These are phyloP conservation scores for Aethes cnicana DNA, from an alignment of 2,888 invertebrate genomes.

Conservation along the genomic window DNA sequence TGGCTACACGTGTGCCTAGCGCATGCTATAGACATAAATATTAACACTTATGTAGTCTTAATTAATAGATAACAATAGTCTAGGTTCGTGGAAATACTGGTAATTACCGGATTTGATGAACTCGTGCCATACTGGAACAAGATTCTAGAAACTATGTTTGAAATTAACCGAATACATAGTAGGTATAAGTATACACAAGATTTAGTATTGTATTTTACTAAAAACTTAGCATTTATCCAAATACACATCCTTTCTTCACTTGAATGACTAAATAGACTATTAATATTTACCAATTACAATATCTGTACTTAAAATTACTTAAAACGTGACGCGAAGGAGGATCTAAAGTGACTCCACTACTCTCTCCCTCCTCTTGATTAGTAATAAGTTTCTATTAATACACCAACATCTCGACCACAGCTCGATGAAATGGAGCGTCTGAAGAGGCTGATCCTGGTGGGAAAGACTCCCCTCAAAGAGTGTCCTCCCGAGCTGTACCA, in stretches of 20 bases:
- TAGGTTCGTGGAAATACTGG: constrained; percentile 5
- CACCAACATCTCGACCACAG: constrained; percentile 49
- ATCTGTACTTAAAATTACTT: no score
- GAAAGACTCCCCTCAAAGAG: constrained; percentile 85
- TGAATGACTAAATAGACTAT: no score
- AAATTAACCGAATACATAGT: background rate
- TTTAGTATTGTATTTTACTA: no score
- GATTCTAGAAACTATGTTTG: constrained; percentile 6
- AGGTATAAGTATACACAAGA: background rate
- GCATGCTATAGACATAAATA: background rate
- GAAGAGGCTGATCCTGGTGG: constrained; percentile 85
- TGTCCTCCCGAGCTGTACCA: constrained; percentile 85
- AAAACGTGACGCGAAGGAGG: no score
- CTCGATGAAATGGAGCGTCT: constrained; percentile 86
- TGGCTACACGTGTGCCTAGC: constrained; percentile 2
- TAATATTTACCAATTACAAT: no score
- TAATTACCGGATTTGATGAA: constrained; percentile 3
- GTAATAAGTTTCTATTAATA: background rate
- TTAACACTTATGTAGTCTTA: background rate
- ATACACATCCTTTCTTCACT: no score
- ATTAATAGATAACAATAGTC: constrained; percentile 16
- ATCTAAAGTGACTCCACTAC: no score
- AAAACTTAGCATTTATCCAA: no score
- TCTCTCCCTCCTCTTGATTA: no score
- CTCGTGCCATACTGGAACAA: background rate